Conservation (phyloP, 2,113 vertebrate species). For the Ceyx melanurus region DNA sequence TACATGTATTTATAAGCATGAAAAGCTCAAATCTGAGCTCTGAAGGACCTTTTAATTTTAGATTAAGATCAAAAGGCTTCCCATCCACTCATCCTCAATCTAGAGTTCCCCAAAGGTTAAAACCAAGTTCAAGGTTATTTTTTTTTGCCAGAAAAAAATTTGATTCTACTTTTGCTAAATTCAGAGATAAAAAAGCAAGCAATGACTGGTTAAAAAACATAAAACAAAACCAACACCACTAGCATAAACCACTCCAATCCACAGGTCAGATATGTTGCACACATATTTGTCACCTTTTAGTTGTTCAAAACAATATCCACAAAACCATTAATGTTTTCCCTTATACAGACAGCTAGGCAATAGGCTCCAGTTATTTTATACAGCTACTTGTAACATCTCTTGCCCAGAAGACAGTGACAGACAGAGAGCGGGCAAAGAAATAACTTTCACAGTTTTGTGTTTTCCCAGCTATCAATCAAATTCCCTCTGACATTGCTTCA, state of each 20-base stretch:
- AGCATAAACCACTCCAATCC: background rate
- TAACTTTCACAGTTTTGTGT: slow-evolving; percentile 42
- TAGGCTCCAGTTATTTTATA: slow-evolving; percentile 25
- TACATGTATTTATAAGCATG: background rate
- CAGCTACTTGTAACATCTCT: slow-evolving; percentile 1
- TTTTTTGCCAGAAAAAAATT: background rate
- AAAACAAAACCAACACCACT: background rate
- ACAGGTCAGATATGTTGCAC: background rate
- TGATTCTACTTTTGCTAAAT: background rate
- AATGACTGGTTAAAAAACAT: background rate
- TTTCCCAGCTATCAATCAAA: slow-evolving; percentile 73
- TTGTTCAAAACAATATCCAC: background rate
- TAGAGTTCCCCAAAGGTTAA: background rate
- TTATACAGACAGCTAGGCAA: background rate
- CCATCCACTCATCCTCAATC: background rate
- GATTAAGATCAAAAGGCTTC: background rate
- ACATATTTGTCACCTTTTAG: background rate
- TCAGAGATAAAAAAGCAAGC: background rate
- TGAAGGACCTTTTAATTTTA: background rate
- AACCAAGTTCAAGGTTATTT: background rate
- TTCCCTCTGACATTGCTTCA: slow-evolving; percentile 73
- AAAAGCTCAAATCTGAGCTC: background rate
- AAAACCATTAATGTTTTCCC: background rate
- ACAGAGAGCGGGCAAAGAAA: slow-evolving; percentile 54
- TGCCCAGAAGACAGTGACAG: slow-evolving; percentile 54